Percentiles rank a stretch among this genome's conserved stretches.
Conservation (phyloP, 2,113 vertebrate species). For the Talpa occidentalis region DNA sequence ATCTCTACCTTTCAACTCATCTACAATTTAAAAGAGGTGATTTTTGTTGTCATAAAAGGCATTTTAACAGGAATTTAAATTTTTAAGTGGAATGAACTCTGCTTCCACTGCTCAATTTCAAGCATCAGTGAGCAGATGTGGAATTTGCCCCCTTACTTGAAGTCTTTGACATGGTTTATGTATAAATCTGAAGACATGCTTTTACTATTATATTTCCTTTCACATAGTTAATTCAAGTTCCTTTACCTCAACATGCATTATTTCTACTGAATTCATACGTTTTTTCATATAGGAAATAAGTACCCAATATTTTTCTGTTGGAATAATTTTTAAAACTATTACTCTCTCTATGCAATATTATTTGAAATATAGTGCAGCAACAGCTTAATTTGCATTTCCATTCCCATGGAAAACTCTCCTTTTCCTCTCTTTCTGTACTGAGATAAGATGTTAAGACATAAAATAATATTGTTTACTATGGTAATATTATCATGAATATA, state of each 20-base stretch:
- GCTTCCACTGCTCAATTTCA: slow-evolving; percentile 39
- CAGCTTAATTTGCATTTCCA: background rate
- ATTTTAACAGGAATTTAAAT: slow-evolving; percentile 56
- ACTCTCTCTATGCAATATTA: background rate
- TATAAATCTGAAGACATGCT: background rate
- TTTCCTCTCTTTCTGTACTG: background rate
- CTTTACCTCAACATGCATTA: background rate
- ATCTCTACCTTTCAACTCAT: slow-evolving; percentile 34
- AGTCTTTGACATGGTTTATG: background rate
- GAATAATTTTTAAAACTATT: background rate
- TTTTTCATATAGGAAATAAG: slow-evolving; percentile 22
- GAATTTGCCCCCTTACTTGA: background rate
- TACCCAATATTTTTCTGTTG: background rate
- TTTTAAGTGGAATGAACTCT: slow-evolving; percentile 45
- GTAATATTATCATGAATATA: background rate
- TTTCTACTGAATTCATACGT: background rate
- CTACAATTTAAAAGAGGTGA: slow-evolving; percentile 52
- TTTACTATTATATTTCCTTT: background rate
- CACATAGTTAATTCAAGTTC: background rate
- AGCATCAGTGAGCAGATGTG: slow-evolving; percentile 13
- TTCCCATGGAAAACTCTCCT: background rate
- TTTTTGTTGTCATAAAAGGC: slow-evolving; percentile 19
- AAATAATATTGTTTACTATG: slow-evolving; percentile 8
- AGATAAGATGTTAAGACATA: background rate
- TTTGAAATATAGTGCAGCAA: background rate